A percentile compares a stretch with the other conserved stretches of the same genome.
Conservation (phyloP, 2,113 vertebrate genomes). For the Heteronetta atricapilla region DNA sequence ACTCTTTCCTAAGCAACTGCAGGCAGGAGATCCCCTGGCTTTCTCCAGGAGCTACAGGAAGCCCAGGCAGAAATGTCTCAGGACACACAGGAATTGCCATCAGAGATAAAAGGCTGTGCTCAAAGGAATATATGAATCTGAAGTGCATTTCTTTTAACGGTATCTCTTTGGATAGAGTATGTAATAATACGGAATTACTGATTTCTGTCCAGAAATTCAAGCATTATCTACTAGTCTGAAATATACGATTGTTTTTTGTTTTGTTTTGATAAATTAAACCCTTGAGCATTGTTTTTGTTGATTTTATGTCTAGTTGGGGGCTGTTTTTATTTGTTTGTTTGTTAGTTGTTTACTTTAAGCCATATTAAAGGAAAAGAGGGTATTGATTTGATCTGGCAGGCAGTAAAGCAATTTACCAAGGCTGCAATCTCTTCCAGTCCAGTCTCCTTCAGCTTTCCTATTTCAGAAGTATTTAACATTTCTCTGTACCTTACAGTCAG, state of each 20-base stretch:
- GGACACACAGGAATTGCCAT: not conserved
- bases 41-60: not conserved
- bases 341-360: not conserved
- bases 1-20: not conserved
- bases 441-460: not conserved
- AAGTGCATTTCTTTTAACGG: not conserved
- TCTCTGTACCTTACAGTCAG: not conserved
- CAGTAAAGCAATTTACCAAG: conserved; percentile 23
- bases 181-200: not conserved
- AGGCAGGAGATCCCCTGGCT: not conserved
- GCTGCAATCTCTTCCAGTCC: not conserved
- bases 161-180: not conserved
- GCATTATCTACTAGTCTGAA: not conserved
- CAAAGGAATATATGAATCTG: not conserved
- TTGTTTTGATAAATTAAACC: not conserved
- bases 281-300: not conserved
- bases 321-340: not conserved
- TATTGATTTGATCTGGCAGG: not conserved
- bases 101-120: not conserved
- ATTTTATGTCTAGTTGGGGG: fast-evolving
- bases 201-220: not conserved
- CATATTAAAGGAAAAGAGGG: not conserved
- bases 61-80: not conserved
- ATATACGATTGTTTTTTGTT: not conserved
- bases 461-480: not conserved